phyloP scores from a whole-genome alignment of 92 coral and sea anemone species.

The Parazoanthus atlanticus region DNA sequence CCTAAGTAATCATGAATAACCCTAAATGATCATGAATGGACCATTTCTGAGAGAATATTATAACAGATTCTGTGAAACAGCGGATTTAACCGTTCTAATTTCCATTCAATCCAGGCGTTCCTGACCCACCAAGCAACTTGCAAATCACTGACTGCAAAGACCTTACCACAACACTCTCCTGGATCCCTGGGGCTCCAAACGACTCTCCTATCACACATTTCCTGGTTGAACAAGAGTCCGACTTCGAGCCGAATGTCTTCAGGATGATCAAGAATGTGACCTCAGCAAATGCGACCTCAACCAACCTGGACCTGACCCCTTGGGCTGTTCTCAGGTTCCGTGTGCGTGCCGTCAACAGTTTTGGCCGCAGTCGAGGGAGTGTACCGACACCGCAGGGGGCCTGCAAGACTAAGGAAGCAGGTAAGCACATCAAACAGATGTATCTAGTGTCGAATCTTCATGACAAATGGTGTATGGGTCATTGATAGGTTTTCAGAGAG shows the following conservation, averaged over 20 bases:
- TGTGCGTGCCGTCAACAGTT: constrained; percentile 73
- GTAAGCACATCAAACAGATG: constrained; percentile 41
- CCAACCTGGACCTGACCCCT: constrained; percentile 56
- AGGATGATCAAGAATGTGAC: constrained; percentile 47
- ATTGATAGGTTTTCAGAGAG: too few species aligned
- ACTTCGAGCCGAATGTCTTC: constrained; percentile 52
- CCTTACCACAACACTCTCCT: constrained; percentile 56
- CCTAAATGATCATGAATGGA: too few species aligned
- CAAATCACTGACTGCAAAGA: constrained; percentile 1
- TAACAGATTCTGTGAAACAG: too few species aligned
- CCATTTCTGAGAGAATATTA: too few species aligned
- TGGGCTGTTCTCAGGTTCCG: constrained; percentile 82
- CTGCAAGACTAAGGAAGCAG: constrained; percentile 58
- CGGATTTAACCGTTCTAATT: too few species aligned
- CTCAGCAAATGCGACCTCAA: constrained; percentile 43
- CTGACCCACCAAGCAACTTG: constrained; percentile 60
- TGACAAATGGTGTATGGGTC: too few species aligned
- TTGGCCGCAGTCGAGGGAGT: constrained; percentile 86
- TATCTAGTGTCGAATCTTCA: too few species aligned
- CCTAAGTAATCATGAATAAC: too few species aligned
- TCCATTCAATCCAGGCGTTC: constrained; percentile 49
- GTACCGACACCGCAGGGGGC: constrained; percentile 57
- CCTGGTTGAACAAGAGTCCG: constrained; percentile 72
- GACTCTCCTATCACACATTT: constrained; percentile 76
- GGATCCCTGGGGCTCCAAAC: constrained; percentile 60